Evolutionary conservation across 2,113 vertebrate genomes (phyloP).

Genomic region (Xenopus tropicalis): DNA sequence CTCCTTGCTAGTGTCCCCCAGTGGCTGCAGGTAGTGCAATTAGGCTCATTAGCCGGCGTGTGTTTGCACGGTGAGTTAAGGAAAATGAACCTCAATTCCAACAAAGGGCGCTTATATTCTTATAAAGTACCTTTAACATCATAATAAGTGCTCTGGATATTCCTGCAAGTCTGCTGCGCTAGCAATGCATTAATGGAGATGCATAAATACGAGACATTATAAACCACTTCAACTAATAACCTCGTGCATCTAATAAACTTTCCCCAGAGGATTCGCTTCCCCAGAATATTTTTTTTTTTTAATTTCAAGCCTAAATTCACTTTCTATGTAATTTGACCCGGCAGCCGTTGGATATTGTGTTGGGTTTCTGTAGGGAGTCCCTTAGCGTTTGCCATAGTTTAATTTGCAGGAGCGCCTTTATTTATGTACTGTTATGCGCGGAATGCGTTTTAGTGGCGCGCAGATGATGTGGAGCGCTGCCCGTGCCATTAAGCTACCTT

Average conservation of each 20-base stretch:
- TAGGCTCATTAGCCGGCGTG: no score
- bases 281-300: not conserved
- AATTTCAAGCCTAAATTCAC: not conserved
- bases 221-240: constrained; percentile 27
- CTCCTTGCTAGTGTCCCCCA: no score
- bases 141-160: constrained; percentile 10
- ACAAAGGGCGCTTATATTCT: constrained; percentile 1
- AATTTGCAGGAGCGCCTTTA: not conserved
- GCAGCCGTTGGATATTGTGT: not conserved
- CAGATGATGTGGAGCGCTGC: constrained; percentile 18
- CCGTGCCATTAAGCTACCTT: constrained; percentile 22
- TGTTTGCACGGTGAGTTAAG: not conserved
- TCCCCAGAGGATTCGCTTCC: not conserved
- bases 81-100: not conserved
- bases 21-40: no score
- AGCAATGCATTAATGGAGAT: constrained; percentile 32
- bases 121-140: not conserved
- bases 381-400: not conserved
- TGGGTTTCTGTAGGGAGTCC: not conserved
- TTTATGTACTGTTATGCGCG: constrained; percentile 12
- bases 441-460: constrained; percentile 16
- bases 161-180: not conserved
- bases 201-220: constrained; percentile 38
- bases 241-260: constrained; percentile 28
- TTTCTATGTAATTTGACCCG: not conserved